Evolutionary conservation across 2,888 invertebrate species (phyloP), one percentile per base, ranked within the genome.

Genomic region (Xylota segnis): DNA sequence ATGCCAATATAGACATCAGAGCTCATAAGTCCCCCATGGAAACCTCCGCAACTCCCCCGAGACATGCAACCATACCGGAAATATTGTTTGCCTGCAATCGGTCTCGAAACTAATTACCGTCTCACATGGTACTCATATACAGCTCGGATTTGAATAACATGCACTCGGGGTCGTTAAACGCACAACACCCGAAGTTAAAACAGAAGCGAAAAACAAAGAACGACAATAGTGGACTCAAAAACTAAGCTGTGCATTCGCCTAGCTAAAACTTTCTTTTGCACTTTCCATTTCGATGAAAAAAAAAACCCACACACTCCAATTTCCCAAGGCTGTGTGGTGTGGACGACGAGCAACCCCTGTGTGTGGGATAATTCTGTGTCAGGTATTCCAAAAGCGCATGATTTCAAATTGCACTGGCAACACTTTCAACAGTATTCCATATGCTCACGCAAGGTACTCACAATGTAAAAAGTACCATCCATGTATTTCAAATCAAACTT

Each of bases 281-380:
- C 74, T 81, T 81, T 81, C 72, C 72, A 74, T 81, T 81, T 81
- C 65, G 63, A 45, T 76, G 32, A 63, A 59, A 16, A 45, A 54
- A 45, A 58, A 74, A 61, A 23, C 23, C 1, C 18, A 56, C 43
- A 52, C 23, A 16, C 16, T 47, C 54, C 68, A 58, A 45, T 61
- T 52, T 54, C 9, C 32, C 23, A 29, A 59, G 45, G 70, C 40
- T 63, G 63, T 40, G 37, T 65, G 16, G 37, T 65, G 16, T 79
- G 66, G 66, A 75, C 14, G 3, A 12, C 23, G 14, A 45, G 32
- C 37, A 47, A 47, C 37, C 40, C 61, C 81, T 40, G 18, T 63
- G 18, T 63, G 27, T 71, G 14, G 37, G n/a, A 12, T 43, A 16
- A 29, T 5, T 18, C 43, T 23, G 43, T 50, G 34, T 45, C 29